phyloP scores from a whole-genome alignment of 2,113 vertebrate genomes.

The Myotis davidii region DNA sequence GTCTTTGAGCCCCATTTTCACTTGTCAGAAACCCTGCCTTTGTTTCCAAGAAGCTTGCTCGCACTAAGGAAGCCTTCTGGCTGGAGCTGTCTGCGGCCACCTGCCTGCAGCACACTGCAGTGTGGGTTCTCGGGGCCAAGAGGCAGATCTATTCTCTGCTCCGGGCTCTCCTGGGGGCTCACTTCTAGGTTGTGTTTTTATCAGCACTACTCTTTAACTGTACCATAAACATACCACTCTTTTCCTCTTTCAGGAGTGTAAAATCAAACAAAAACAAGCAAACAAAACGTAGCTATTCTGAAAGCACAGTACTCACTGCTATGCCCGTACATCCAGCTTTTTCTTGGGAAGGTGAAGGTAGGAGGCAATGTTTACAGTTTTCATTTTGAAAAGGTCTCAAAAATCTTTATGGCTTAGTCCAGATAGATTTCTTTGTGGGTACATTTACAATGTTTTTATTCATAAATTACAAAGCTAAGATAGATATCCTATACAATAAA shows the following conservation, averaged over 20 bases:
- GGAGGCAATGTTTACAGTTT: constrained; percentile 25
- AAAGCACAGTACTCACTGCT: background rate
- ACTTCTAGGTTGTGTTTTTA: background rate
- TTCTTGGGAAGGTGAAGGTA: background rate
- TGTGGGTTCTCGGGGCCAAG: background rate
- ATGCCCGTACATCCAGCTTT: background rate
- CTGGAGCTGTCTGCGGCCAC: background rate
- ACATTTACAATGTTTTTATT: background rate
- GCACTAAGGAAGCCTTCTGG: background rate
- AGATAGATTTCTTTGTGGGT: background rate
- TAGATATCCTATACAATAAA: background rate
- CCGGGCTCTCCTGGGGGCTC: background rate
- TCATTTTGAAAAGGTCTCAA: background rate
- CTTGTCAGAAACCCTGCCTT: background rate
- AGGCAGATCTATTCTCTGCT: background rate
- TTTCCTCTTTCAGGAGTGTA: background rate
- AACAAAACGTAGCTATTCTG: background rate
- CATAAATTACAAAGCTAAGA: background rate
- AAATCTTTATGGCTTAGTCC: constrained; percentile 12
- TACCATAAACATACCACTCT: background rate
- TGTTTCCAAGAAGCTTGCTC: background rate
- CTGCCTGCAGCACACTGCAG: background rate
- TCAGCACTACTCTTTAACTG: background rate
- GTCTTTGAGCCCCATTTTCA: background rate
- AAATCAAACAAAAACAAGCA: background rate